These are phyloP conservation scores for Nomada lathburiana DNA, from an alignment of 2,888 invertebrate species.

Conservation along the genomic window DNA sequence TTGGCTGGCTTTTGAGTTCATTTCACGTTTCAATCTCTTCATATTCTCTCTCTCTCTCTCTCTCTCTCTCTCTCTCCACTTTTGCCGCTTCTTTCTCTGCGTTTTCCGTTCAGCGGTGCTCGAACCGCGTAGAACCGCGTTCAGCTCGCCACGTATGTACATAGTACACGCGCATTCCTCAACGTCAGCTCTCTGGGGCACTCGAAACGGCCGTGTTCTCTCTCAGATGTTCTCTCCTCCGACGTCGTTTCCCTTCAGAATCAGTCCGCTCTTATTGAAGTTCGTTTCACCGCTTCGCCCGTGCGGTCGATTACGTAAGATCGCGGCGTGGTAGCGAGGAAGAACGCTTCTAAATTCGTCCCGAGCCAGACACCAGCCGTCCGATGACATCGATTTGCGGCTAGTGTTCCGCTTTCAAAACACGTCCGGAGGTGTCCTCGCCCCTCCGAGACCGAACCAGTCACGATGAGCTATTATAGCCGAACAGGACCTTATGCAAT, in stretches of 20 bases:
- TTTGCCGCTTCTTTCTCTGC: constrained; percentile 2
- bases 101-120: constrained; percentile 31
- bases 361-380: constrained; percentile 59
- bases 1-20: constrained; percentile 65
- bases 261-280: neutral
- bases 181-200: neutral
- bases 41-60: constrained; percentile 28
- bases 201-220: neutral
- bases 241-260: neutral
- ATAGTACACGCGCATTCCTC: constrained; percentile 13
- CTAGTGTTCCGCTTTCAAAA: constrained; percentile 63
- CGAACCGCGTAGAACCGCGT: constrained; percentile 22
- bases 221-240: neutral
- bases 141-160: constrained; percentile 36
- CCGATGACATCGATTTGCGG: constrained; percentile 65
- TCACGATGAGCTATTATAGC: constrained; percentile 66
- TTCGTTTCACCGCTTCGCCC: neutral
- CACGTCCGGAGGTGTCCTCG: constrained; percentile 64
- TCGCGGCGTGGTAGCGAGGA: constrained; percentile 44
- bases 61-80: constrained; percentile 1
- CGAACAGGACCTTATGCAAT: constrained; percentile 61
- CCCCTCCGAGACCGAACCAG: constrained; percentile 47
- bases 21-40: constrained; percentile 37
- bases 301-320: constrained; percentile 56
- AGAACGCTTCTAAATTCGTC: constrained; percentile 70